Evolutionary conservation across 2,888 invertebrate genomes (phyloP).

Genomic region (Leptinotarsa rubiginosa): DNA sequence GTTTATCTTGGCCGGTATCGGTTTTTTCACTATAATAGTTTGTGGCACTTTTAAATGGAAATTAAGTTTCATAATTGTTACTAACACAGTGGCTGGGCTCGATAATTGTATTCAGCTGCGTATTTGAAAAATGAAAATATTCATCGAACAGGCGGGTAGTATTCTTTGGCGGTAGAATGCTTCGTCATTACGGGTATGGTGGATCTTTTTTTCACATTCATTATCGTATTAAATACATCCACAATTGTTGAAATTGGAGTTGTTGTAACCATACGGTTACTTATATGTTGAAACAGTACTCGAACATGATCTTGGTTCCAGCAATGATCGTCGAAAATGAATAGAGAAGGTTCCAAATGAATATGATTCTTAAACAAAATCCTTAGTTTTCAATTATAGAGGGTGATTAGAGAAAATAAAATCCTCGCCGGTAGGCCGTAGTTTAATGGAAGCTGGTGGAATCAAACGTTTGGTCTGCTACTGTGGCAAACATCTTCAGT

Average conservation of each 20-base stretch:
- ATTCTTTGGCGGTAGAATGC: not conserved
- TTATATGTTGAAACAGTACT: no score
- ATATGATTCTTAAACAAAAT: no score
- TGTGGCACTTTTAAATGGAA: constrained; percentile 42
- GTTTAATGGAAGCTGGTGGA: no score
- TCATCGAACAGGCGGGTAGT: constrained; percentile 25
- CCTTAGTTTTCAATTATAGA: no score
- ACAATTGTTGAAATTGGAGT: not conserved
- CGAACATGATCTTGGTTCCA: no score
- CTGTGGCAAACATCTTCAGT: no score
- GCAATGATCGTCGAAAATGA: no score
- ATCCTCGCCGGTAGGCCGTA: no score
- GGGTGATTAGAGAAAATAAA: no score
- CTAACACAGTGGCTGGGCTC: constrained; percentile 35
- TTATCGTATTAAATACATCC: not conserved
- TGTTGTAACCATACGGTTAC: no score
- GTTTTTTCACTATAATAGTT: constrained; percentile 40
- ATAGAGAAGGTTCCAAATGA: no score
- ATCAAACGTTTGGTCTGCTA: no score
- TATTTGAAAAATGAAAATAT: constrained; percentile 13
- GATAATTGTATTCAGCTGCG: constrained; percentile 30
- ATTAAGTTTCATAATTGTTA: constrained; percentile 45
- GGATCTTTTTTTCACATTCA: not conserved
- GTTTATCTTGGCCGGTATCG: constrained; percentile 42
- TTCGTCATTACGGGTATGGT: not conserved